Percentiles rank a stretch among this genome's conserved stretches.
Conservation (phyloP, 2,888 invertebrate genomes). For the Drosophila percnosoma region DNA sequence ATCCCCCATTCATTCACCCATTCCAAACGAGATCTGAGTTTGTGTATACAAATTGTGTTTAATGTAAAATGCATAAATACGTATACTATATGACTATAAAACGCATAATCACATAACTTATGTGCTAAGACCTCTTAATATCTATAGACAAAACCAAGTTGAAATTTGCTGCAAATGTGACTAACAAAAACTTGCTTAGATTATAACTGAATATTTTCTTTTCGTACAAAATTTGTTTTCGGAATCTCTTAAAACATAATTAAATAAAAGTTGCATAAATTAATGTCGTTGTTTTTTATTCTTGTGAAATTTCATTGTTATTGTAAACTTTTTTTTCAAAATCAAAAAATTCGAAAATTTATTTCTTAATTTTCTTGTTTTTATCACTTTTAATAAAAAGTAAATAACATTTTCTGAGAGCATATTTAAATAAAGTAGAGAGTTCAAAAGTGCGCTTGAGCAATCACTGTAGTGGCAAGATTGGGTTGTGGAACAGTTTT, state of each 20-base stretch:
- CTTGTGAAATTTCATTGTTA: background rate
- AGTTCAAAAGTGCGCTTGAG: background rate
- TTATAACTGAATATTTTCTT: background rate
- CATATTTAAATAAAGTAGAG: background rate
- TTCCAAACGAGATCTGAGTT: constrained; percentile 2
- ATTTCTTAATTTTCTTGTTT: background rate
- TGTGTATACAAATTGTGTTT: constrained; percentile 37
- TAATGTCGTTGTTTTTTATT: background rate
- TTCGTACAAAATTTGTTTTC: background rate
- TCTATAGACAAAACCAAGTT: constrained; percentile 16
- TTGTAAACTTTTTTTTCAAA: rapidly evolving
- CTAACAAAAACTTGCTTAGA: background rate
- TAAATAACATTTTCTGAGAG: background rate
- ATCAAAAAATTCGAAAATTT: background rate
- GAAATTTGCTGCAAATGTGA: background rate
- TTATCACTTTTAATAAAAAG: too few species aligned
- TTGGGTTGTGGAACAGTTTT: constrained; percentile 32
- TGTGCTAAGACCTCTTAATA: constrained; percentile 9
- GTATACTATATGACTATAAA: constrained; percentile 34
- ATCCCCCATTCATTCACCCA: constrained; percentile 1
- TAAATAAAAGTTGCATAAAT: background rate
- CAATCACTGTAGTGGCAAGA: constrained; percentile 19
- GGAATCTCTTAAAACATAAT: background rate
- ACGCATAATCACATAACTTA: constrained; percentile 20
- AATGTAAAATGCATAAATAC: constrained; percentile 41